Conservation (phyloP, 2,113 vertebrate species). For the Ailurus styani region DNA sequence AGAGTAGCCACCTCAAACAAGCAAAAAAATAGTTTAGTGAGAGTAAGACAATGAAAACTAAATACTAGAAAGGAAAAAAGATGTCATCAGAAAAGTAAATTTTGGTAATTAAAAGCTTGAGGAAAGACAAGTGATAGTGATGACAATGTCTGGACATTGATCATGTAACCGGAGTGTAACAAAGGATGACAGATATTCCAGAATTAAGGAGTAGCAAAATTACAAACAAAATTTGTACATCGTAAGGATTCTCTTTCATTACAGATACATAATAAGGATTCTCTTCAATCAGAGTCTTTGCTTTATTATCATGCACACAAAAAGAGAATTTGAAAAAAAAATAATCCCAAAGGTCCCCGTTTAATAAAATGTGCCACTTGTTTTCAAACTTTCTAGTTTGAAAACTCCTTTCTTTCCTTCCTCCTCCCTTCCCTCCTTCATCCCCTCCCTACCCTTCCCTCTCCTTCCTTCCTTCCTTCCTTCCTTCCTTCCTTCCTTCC, state of each 20-base stretch:
- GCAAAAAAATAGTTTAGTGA: background rate
- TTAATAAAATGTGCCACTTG: background rate
- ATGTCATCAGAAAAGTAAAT: background rate
- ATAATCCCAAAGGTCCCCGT: background rate
- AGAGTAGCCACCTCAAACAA: background rate
- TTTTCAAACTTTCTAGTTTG: background rate
- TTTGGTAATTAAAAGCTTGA: background rate
- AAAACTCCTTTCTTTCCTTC: background rate
- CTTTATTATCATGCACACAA: background rate
- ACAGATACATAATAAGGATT: background rate
- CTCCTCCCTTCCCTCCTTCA: rapidly evolving
- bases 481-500: background rate
- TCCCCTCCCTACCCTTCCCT: background rate
- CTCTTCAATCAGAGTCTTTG: background rate
- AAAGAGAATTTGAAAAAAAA: background rate
- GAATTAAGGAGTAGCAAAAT: background rate
- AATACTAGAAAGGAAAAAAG: background rate
- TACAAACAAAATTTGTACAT: background rate
- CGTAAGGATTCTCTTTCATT: background rate
- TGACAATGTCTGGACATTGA: background rate
- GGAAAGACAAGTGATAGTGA: background rate
- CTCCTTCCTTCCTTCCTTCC: background rate
- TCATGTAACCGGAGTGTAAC: background rate
- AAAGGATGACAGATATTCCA: background rate
- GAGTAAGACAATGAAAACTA: background rate